phyloP scores from a whole-genome alignment of 2,113 vertebrate species.

The Trochalopteron elliotii region DNA sequence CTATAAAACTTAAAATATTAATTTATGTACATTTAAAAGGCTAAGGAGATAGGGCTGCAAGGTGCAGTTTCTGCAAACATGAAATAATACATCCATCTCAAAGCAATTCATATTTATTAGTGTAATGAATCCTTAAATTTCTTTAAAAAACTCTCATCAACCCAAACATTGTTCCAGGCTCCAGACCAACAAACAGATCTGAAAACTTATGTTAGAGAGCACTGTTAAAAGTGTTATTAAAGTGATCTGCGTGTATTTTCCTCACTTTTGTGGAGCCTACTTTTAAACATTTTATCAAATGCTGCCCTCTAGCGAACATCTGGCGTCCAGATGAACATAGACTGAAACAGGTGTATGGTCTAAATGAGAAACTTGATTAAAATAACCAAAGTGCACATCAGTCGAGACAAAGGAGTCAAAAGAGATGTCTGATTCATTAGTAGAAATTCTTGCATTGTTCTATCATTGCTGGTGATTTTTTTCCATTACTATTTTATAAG shows the following conservation, averaged over 20 bases:
- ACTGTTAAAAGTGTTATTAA: slow-evolving; percentile 23
- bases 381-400: not conserved
- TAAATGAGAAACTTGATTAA: not conserved
- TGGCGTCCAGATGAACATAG: not conserved
- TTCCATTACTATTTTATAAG: not conserved
- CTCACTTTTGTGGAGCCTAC: not conserved
- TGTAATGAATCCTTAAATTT: slow-evolving; percentile 55
- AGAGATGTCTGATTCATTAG: not conserved
- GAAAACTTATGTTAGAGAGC: slow-evolving; percentile 34
- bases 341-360: rapidly evolving
- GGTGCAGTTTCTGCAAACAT: slow-evolving; percentile 34
- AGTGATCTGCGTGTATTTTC: slow-evolving; percentile 11
- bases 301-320: slow-evolving; percentile 81
- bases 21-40: slow-evolving; percentile 63
- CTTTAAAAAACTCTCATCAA: slow-evolving; percentile 59
- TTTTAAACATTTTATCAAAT: slow-evolving; percentile 76
- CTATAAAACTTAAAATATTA: slow-evolving; percentile 58
- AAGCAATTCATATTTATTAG: slow-evolving; percentile 63
- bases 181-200: slow-evolving; percentile 53
- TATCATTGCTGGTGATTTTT: not conserved
- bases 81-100: slow-evolving; percentile 42
- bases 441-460: not conserved
- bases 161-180: slow-evolving; percentile 53
- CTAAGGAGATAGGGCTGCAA: slow-evolving; percentile 1
- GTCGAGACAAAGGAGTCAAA: not conserved